phyloP scores from a whole-genome alignment of 2,113 vertebrate species.

The Hypanus sabinus region DNA sequence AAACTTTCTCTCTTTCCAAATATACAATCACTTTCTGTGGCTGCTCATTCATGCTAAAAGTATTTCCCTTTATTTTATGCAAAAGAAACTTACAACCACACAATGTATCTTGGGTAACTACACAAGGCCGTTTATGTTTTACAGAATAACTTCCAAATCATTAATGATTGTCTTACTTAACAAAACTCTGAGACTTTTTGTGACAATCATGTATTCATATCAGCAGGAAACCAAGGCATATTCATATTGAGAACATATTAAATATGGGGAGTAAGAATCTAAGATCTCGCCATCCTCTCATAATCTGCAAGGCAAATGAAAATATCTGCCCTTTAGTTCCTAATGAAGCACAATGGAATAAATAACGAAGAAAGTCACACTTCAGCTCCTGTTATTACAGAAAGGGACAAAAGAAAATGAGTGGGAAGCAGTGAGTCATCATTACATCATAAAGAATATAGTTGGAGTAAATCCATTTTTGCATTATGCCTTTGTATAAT shows the following conservation, averaged over 20 bases:
- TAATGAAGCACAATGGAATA: not conserved
- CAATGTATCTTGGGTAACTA: not conserved
- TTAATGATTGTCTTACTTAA: not conserved
- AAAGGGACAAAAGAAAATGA: not conserved
- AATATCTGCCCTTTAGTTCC: not conserved
- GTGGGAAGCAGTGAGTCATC: not conserved
- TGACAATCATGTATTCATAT: not conserved
- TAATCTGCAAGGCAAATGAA: not conserved
- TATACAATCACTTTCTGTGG: not conserved
- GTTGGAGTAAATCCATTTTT: not conserved
- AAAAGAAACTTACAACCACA: not conserved
- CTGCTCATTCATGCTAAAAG: not conserved
- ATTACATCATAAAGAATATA: not conserved
- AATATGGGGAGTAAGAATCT: not conserved
- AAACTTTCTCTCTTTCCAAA: not conserved
- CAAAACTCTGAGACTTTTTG: not conserved
- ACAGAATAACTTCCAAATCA: not conserved
- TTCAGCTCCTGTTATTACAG: not conserved
- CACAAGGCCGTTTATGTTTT: not conserved
- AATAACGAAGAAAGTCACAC: not conserved
- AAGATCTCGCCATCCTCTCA: not conserved
- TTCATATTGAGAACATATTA: not conserved
- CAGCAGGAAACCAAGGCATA: not conserved
- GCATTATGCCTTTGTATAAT: not conserved
- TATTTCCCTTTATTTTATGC: not conserved